phyloP scores from a whole-genome alignment of 2,113 vertebrate species.

The Sorex fumeus region DNA sequence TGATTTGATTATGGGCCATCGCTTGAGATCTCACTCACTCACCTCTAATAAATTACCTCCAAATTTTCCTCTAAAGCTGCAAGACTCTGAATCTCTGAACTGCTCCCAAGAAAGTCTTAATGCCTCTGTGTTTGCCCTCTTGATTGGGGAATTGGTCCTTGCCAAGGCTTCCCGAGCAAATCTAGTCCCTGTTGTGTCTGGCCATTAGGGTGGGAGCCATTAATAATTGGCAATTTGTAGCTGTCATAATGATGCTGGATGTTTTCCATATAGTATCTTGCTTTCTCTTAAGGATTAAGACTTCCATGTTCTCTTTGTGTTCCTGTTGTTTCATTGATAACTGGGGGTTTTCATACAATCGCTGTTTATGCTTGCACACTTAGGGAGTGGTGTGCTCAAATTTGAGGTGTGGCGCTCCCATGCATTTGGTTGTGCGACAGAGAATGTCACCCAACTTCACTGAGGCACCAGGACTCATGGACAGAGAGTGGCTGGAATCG shows the following conservation, averaged over 20 bases:
- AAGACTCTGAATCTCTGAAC: constrained; percentile 64
- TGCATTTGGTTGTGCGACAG: too few species aligned
- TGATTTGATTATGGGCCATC: constrained; percentile 67
- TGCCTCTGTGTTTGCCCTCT: constrained; percentile 59
- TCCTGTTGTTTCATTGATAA: too few species aligned
- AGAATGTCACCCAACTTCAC: too few species aligned
- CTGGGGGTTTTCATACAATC: too few species aligned
- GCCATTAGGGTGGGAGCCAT: constrained; percentile 68
- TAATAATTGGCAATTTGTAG: constrained; percentile 79
- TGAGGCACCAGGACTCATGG: too few species aligned
- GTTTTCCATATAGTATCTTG: constrained; percentile 74
- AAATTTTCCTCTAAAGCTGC: not conserved
- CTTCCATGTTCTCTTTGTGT: not conserved
- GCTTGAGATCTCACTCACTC: constrained; percentile 49
- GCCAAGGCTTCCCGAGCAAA: constrained; percentile 62
- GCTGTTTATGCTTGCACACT: too few species aligned
- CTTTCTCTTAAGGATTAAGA: constrained; percentile 62
- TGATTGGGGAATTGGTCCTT: constrained; percentile 60
- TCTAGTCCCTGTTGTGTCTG: constrained; percentile 47
- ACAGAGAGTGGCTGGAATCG: too few species aligned
- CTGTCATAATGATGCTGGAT: constrained; percentile 70
- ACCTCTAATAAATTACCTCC: constrained; percentile 68
- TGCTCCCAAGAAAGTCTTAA: not conserved
- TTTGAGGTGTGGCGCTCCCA: too few species aligned
- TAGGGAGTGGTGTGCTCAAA: too few species aligned